phyloP scores from a whole-genome alignment of 2,113 vertebrate species.

The Xyrauchen texanus region DNA sequence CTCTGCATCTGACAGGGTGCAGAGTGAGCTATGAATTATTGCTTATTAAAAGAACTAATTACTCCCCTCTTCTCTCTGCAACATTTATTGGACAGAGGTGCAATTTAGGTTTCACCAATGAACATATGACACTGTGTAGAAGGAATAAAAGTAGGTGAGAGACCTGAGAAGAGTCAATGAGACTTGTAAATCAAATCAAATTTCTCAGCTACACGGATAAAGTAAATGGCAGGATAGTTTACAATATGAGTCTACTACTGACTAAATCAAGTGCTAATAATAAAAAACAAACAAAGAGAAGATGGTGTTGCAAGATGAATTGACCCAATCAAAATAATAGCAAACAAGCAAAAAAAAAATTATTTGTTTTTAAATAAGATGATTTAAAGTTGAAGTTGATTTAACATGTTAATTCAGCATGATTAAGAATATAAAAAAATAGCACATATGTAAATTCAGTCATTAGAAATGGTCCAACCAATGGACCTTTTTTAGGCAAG shows the following conservation, averaged over 20 bases:
- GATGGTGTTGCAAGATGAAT: too few species aligned
- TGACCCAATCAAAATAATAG: too few species aligned
- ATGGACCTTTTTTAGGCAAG: too few species aligned
- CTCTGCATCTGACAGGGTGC: slow-evolving; percentile 66
- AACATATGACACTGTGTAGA: slow-evolving; percentile 37
- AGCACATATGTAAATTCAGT: too few species aligned
- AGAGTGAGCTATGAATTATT: slow-evolving; percentile 72
- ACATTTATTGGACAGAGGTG: slow-evolving; percentile 63
- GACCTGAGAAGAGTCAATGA: not conserved
- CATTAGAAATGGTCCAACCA: too few species aligned
- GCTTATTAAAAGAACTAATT: slow-evolving; percentile 78
- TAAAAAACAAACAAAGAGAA: not conserved
- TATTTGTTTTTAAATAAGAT: too few species aligned
- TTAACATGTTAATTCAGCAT: too few species aligned
- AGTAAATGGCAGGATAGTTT: not conserved
- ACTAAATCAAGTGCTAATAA: too few species aligned
- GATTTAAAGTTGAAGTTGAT: too few species aligned
- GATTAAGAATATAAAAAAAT: too few species aligned
- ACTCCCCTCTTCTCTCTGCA: slow-evolving; percentile 65
- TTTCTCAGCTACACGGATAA: not conserved
- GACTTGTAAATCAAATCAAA: not conserved
- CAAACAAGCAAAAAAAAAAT: too few species aligned
- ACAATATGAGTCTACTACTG: too few species aligned
- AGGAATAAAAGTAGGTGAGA: not conserved
- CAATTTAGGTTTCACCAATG: slow-evolving; percentile 56